Evolutionary conservation across 1,140 invertebrate species (phyloP).

Genomic region (Protaetia brevitarsis): DNA sequence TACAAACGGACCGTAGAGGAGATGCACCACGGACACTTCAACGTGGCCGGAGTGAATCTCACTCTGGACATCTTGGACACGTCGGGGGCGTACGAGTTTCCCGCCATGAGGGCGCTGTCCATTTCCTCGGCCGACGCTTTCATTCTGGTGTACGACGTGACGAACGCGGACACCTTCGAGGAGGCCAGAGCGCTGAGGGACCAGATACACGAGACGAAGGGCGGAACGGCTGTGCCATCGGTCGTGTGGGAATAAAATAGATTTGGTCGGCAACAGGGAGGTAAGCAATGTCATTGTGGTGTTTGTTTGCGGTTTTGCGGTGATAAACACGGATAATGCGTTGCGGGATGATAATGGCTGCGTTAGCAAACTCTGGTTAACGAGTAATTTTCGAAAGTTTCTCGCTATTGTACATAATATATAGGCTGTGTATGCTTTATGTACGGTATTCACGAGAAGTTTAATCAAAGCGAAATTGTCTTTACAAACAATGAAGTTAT

Average conservation of each 20-base stretch:
- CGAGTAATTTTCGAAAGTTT: too few relatives aligned
- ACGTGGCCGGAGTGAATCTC: conserved; percentile 69
- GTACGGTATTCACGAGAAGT: too few relatives aligned
- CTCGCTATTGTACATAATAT: too few relatives aligned
- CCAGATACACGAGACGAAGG: conserved; percentile 75
- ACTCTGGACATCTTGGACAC: conserved; percentile 88
- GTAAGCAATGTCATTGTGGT: too few relatives aligned
- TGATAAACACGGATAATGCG: too few relatives aligned
- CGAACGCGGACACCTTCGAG: conserved; percentile 75
- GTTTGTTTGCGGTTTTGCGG: too few relatives aligned
- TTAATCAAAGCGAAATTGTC: too few relatives aligned
- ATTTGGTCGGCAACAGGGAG: conserved; percentile 66
- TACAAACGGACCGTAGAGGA: conserved; percentile 90
- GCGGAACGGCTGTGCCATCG: conserved; percentile 71
- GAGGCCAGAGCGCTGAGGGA: conserved; percentile 73
- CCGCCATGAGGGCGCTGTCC: conserved; percentile 88
- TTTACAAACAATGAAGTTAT: too few relatives aligned
- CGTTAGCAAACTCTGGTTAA: too few relatives aligned
- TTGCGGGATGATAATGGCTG: too few relatives aligned
- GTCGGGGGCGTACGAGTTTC: conserved; percentile 79
- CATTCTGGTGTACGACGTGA: conserved; percentile 84
- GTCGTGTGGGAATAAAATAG: conserved; percentile 86
- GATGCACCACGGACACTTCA: conserved; percentile 86
- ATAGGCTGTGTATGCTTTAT: too few relatives aligned
- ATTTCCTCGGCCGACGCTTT: conserved; percentile 89